Percentiles rank a stretch among this genome's conserved stretches.
Evolutionary conservation across 2,888 invertebrate species (phyloP).

Genomic region (Ornithoptera alexandrae): DNA sequence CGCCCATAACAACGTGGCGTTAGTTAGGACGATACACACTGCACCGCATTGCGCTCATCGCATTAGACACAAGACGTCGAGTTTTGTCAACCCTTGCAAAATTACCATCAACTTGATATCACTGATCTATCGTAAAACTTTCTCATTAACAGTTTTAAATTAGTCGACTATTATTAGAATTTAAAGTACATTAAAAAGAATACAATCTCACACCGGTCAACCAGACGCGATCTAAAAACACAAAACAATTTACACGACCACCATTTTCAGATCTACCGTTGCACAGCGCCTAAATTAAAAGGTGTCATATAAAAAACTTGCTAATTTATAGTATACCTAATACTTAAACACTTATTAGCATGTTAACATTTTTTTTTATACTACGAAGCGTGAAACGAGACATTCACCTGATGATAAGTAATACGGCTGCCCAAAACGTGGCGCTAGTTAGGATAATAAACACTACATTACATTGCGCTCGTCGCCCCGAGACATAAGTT

Average conservation of each 20-base stretch:
- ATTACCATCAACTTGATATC: not conserved
- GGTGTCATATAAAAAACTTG: slow-evolving; percentile 25
- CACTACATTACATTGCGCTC: too few species aligned
- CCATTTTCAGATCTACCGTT: slow-evolving; percentile 29
- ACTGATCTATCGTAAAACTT: not conserved
- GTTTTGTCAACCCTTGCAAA: not conserved
- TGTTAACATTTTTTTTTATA: too few species aligned
- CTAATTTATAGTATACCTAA: slow-evolving; percentile 9
- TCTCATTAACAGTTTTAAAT: not conserved
- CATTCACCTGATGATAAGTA: too few species aligned
- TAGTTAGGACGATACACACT: too few species aligned
- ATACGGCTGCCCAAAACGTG: too few species aligned
- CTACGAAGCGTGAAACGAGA: too few species aligned
- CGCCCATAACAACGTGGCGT: too few species aligned
- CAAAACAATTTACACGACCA: slow-evolving; percentile 24
- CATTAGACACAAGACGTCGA: too few species aligned
- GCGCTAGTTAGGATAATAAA: too few species aligned
- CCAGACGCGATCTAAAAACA: slow-evolving; percentile 9
- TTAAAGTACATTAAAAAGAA: not conserved
- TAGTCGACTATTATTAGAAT: not conserved
- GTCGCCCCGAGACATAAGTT: too few species aligned
- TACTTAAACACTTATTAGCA: not conserved
- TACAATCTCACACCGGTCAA: not conserved
- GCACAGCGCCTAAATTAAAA: slow-evolving; percentile 24
- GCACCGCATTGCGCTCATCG: too few species aligned